Evolutionary conservation across 2,888 invertebrate genomes (phyloP), one percentile per base, ranked within the genome.

Genomic region (Eretmocerus hayati): DNA sequence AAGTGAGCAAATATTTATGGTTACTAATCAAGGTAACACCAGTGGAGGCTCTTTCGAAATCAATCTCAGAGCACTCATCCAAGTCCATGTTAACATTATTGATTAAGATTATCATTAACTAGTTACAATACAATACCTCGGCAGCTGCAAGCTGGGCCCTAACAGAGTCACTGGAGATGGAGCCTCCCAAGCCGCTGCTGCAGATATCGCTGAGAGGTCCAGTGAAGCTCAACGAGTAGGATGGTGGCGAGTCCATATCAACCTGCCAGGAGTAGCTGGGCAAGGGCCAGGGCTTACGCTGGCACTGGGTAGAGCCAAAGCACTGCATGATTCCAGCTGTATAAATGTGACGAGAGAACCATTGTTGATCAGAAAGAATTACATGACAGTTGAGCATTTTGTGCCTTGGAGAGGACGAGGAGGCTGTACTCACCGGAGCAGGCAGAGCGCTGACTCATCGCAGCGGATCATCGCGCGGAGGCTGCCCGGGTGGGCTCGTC

Each of bases 221-320:
- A 71, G 85, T 84, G 59, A 84, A 84, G 74, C 83, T 82, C 67
- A 83, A 79, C 59, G 84, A 84, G 72, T 83, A 84, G 58, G 82
- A 81, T 65, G 85, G 84, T 66, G 85, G 85, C 62, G 85, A 85
- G 77, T 86, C 85, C 86, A 86, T 86, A 52, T 49, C 50, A 49
- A 49, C 31, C 23, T 36, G 20, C 48, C 46, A 32, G 39, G 23
- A 36, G 16, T 40, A 46, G 42, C 15, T 37, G 16, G n/a, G 38
- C 32, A 50, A 33, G 35, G n/a, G 19, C 30, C 8, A 20, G 40
- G 50, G 49, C 42, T 50, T 48, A 54, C 38, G 47, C 48, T 51
- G 47, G 48, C 42, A 54, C 45, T 46, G 48, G 23, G 41, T 48
- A 39, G 44, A 46, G 42, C 54, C 46, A 54, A 48, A 40, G 40